Evolutionary conservation across 2,888 invertebrate species (phyloP).

Genomic region (Polymixis flavicincta): DNA sequence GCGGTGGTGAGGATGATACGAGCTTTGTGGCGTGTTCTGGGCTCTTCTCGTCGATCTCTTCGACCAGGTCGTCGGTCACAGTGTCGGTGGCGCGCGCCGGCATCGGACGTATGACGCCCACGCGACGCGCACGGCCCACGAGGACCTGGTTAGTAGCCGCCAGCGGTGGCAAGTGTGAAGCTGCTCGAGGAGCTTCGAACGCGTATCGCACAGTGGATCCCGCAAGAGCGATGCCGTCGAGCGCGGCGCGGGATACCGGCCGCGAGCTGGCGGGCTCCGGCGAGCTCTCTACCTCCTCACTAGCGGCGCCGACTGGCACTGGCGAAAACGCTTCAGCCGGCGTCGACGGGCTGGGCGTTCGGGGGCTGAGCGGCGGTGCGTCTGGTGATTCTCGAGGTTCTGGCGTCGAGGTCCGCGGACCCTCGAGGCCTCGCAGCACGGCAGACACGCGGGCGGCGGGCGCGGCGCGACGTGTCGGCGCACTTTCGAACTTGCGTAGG

Average conservation of each 20-base stretch:
- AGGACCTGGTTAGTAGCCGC: conserved; percentile 84
- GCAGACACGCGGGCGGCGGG: conserved; percentile 88
- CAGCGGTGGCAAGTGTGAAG: conserved; percentile 82
- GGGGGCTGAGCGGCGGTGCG: conserved; percentile 71
- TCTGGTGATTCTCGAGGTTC: conserved; percentile 73
- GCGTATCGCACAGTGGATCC: conserved; percentile 92
- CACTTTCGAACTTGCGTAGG: conserved; percentile 95
- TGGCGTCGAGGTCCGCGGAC: conserved; percentile 79
- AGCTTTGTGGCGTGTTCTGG: conserved; percentile 68
- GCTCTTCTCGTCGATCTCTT: conserved; percentile 64
- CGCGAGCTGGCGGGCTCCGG: conserved; percentile 77
- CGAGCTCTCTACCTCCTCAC: conserved; percentile 70
- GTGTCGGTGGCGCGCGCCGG: conserved; percentile 73
- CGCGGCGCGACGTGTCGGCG: conserved; percentile 89
- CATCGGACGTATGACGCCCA: conserved; percentile 91
- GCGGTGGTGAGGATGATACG: conserved; percentile 70
- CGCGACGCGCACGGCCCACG: conserved; percentile 83
- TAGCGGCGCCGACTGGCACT: conserved; percentile 84
- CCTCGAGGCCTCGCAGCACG: conserved; percentile 82
- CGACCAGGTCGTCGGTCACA: conserved; percentile 64
- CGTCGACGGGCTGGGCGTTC: conserved; percentile 83
- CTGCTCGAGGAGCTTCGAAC: conserved; percentile 85
- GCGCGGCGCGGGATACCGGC: conserved; percentile 90
- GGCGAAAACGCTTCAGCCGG: conserved; percentile 90
- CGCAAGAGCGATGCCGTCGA: conserved; percentile 92